Evolutionary conservation across 2,797 vertebrate genomes (phyloP), one percentile per base, ranked within the genome.

Genomic region (Rhynchonycteris naso): DNA sequence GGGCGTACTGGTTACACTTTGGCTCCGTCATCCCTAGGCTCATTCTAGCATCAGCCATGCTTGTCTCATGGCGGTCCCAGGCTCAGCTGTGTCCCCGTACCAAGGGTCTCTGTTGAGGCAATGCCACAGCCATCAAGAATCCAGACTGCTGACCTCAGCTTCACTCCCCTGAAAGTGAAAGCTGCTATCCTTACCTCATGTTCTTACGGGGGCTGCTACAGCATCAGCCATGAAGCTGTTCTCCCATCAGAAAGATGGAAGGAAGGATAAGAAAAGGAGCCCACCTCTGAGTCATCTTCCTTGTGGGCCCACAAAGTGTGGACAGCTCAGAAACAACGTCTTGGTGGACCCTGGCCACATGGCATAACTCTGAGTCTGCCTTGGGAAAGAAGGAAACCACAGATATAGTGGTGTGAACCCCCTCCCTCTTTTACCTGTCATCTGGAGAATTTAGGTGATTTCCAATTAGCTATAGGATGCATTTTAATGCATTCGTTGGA

Each of bases 241-340:
- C 54, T 59, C 58, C 72, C 28, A 16, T 4, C 35, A 14, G 66
- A 43, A 74, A 18, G 19, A 58, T 0, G 6, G 68, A 88, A 24
- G 21, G 15, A 86, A 30, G 30, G 9, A n/a, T n/a, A 28, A 35
- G 61, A 54, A 58, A 81, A 52, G 26, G 13, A 15, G 0, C 1
- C 0, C 6, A 2, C 2, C 52, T 35, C 19, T 30, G 14, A 35
- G 4, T 4, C n/a, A 2, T 19, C 5, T 16, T 69, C 10, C 12
- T 28, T 15, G 0, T 0, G 0, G 1, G 52, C 28, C 21, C 2
- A 8, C 5, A 0, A 50, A 59, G 0, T 7, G 26, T 54, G 13
- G 19, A 11, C n/a, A 8, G 4, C 90, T 85, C 0, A 1, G n/a
- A 83, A 84, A 84, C 2, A 5, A 5, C 30, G 12, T 24, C 26